These are phyloP conservation scores for Pristionchus maxplancki DNA, from an alignment of 2,888 invertebrate genomes.

Conservation along the genomic window DNA sequence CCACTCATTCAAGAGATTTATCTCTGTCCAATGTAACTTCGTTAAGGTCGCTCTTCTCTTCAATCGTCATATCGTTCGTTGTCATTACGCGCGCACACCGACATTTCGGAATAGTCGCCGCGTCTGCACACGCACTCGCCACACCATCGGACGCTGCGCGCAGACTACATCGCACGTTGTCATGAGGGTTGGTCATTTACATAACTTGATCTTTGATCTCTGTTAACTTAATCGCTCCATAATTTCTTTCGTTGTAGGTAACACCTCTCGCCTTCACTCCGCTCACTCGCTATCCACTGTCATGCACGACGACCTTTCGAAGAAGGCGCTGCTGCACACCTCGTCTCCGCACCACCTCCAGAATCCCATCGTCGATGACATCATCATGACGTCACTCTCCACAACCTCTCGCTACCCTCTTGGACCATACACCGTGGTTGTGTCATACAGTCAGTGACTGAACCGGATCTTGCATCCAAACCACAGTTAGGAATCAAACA, in stretches of 20 bases:
- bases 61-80: neutral
- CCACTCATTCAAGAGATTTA: no score
- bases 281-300: neutral
- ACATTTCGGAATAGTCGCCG: neutral
- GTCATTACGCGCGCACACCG: neutral
- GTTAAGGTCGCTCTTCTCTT: neutral
- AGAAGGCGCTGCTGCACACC: neutral
- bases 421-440: neutral
- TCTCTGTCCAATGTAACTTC: neutral
- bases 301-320: neutral
- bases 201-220: neutral
- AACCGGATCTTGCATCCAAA: neutral
- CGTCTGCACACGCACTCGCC: neutral
- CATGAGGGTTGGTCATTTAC: neutral
- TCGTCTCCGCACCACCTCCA: neutral
- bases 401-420: neutral
- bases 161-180: neutral
- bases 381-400: neutral
- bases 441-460: conserved; percentile 4
- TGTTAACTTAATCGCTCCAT: neutral
- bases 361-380: neutral
- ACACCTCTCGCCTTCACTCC: neutral
- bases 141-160: neutral
- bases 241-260: neutral
- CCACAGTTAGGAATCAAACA: neutral